phyloP scores from a whole-genome alignment of 2,113 vertebrate genomes.

The Vidua macroura region DNA sequence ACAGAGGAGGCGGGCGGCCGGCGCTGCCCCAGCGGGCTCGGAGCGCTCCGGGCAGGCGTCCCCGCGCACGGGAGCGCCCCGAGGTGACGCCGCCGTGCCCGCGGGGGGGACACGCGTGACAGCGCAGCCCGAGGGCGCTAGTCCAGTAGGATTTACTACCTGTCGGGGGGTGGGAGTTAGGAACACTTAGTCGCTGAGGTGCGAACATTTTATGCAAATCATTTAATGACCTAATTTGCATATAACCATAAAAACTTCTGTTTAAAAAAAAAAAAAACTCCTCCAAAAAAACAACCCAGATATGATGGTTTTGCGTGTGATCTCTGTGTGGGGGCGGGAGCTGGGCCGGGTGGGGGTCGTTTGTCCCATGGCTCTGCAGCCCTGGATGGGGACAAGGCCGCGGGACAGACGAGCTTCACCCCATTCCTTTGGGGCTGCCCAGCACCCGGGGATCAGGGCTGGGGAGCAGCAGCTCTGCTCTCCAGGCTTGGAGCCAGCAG shows the following conservation, averaged over 20 bases:
- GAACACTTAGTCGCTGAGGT: constrained; percentile 36
- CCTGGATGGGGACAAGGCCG: background rate
- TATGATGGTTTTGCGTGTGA: background rate
- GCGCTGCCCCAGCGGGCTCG: background rate
- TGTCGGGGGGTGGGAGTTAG: constrained; percentile 6
- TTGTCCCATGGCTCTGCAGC: background rate
- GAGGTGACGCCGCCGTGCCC: background rate
- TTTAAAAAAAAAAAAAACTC: background rate
- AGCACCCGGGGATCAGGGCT: background rate
- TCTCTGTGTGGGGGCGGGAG: background rate
- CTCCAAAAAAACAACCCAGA: background rate
- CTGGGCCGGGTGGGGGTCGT: background rate
- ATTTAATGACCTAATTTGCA: constrained; percentile 66
- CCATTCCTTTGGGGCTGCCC: background rate
- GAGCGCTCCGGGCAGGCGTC: background rate
- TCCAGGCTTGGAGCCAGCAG: background rate
- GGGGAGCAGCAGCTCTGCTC: background rate
- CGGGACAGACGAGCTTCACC: background rate
- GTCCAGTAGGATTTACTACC: constrained; percentile 30
- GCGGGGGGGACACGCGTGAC: background rate
- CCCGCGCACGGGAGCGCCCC: background rate
- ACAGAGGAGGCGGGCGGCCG: background rate
- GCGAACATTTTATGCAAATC: constrained; percentile 64
- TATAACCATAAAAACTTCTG: constrained; percentile 56
- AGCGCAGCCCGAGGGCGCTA: background rate